A percentile compares a stretch with the other conserved stretches of the same genome.
Evolutionary conservation across 2,888 invertebrate species (phyloP).

Genomic region (Drosophila testacea): DNA sequence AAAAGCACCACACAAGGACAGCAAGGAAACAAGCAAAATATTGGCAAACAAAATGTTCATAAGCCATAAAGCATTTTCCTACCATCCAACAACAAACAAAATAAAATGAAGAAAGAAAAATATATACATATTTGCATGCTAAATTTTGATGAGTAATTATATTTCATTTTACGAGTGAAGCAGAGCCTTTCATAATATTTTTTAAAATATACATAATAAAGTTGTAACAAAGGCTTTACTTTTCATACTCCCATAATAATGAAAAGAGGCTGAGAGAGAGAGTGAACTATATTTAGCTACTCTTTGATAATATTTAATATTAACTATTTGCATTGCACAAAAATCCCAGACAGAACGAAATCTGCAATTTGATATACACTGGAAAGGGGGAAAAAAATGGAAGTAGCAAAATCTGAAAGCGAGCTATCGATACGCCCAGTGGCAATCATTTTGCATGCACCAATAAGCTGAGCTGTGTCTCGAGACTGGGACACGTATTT

Average conservation of each 20-base stretch:
- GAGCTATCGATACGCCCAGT: constrained; percentile 54
- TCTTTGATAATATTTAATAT: constrained; percentile 52
- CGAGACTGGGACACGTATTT: constrained; percentile 63
- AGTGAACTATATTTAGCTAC: constrained; percentile 4
- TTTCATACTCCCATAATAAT: constrained; percentile 9
- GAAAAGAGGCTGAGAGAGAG: constrained; percentile 4
- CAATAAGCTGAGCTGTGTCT: constrained; percentile 60
- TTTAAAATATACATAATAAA: constrained; percentile 38
- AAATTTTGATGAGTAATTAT: constrained; percentile 77
- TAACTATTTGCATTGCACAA: constrained; percentile 55
- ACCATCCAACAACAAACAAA: constrained; percentile 13
- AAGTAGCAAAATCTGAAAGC: constrained; percentile 31
- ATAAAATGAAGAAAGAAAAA: constrained; percentile 3
- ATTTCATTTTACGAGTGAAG: constrained; percentile 41
- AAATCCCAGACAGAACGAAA: constrained; percentile 21
- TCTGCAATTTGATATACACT: constrained; percentile 31
- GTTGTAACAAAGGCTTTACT: constrained; percentile 31
- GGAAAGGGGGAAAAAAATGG: constrained; percentile 6
- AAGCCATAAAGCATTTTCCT: constrained; percentile 66
- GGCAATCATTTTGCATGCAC: constrained; percentile 67
- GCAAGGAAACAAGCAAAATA: constrained; percentile 46
- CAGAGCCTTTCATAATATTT: constrained; percentile 14
- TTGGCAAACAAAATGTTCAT: constrained; percentile 78
- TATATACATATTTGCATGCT: constrained; percentile 55
- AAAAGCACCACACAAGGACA: constrained; percentile 24